These are phyloP conservation scores for Anarrhichthys ocellatus DNA, from an alignment of 2,113 vertebrate genomes.

Conservation along the genomic window DNA sequence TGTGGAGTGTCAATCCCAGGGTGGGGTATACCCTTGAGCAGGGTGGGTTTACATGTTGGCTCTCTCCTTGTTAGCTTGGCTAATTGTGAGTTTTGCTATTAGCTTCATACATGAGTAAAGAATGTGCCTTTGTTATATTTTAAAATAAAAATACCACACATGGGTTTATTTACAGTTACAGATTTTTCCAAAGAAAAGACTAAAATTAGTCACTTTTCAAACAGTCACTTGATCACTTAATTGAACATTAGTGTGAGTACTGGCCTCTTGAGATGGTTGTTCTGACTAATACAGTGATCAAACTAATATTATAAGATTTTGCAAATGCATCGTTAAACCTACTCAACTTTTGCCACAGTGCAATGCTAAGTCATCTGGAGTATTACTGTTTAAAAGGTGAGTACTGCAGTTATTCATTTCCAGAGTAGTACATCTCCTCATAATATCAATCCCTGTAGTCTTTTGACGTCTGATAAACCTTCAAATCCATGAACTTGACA, in stretches of 20 bases:
- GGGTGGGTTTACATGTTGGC: slow-evolving; percentile 45
- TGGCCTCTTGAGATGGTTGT: background rate
- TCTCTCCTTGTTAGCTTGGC: slow-evolving; percentile 1
- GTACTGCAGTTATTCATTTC: background rate
- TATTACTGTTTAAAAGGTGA: background rate
- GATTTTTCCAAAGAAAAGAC: background rate
- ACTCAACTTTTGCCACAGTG: background rate
- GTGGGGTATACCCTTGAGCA: slow-evolving; percentile 70
- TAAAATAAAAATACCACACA: background rate
- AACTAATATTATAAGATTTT: no score
- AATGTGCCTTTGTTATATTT: background rate
- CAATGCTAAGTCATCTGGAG: background rate
- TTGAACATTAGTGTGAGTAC: background rate
- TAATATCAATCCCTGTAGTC: background rate
- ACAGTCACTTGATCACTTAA: background rate
- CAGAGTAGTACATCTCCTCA: background rate
- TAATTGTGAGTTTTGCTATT: slow-evolving; percentile 5
- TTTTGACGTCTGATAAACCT: background rate
- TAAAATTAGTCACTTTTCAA: background rate
- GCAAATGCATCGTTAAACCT: background rate
- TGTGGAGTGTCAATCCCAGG: slow-evolving; percentile 36
- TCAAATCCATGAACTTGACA: background rate
- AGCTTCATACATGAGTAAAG: background rate
- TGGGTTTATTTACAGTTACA: background rate
- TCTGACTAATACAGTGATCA: background rate